Evolutionary conservation across 2,113 vertebrate species (phyloP).

Genomic region (Seriola aureovittata): DNA sequence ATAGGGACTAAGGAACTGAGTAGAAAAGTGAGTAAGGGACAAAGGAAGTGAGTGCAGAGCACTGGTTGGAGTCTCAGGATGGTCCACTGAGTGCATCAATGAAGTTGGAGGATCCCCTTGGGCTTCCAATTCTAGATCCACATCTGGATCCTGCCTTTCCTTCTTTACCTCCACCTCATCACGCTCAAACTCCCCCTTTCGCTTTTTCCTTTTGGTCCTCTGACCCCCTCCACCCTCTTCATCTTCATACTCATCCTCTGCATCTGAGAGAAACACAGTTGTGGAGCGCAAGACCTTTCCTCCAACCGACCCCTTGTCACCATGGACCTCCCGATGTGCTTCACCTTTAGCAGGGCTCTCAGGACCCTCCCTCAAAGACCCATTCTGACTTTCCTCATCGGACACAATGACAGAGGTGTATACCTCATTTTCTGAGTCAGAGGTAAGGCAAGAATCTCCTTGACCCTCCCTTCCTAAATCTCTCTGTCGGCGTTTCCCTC

Average conservation of each 20-base stretch:
- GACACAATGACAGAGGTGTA: constrained; percentile 86
- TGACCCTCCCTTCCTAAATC: constrained; percentile 65
- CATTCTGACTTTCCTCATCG: constrained; percentile 84
- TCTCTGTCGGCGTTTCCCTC: constrained; percentile 68
- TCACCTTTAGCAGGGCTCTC: constrained; percentile 78
- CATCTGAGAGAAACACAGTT: constrained; percentile 86
- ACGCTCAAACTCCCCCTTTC: constrained; percentile 73
- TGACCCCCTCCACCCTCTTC: constrained; percentile 74
- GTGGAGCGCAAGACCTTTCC: constrained; percentile 86
- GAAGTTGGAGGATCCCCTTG: constrained; percentile 83
- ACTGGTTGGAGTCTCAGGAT: constrained; percentile 64
- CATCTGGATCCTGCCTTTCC: constrained; percentile 81
- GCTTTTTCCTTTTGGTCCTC: constrained; percentile 74
- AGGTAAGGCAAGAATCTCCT: constrained; percentile 81
- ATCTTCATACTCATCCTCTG: constrained; percentile 85
- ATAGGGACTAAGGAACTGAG: constrained; percentile 84
- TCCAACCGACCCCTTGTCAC: constrained; percentile 74
- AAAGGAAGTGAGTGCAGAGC: constrained; percentile 82
- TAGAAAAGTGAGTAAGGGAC: constrained; percentile 81
- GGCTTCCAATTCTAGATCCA: constrained; percentile 84
- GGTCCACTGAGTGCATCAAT: constrained; percentile 66
- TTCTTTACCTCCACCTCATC: constrained; percentile 81
- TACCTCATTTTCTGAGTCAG: constrained; percentile 85
- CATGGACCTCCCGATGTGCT: constrained; percentile 59
- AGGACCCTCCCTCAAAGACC: constrained; percentile 71